These are phyloP conservation scores for Apotomis turbidana DNA, from an alignment of 2,888 invertebrate species.

Conservation along the genomic window DNA sequence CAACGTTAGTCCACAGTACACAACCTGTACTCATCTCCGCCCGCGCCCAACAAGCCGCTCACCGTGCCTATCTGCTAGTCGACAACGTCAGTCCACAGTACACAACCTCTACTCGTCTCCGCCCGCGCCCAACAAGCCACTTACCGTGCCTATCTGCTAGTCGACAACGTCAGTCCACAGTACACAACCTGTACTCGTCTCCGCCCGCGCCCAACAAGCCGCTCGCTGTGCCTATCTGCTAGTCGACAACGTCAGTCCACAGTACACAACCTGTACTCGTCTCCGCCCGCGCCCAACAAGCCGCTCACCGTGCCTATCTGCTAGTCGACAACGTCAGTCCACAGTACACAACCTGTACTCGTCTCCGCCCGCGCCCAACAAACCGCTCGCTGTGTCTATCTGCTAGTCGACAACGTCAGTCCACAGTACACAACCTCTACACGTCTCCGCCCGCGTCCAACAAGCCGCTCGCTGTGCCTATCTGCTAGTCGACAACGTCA, in stretches of 20 bases:
- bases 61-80: neutral
- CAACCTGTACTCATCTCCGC: slow-evolving; percentile 66
- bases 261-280: slow-evolving; percentile 63
- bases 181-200: slow-evolving; percentile 66
- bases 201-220: neutral
- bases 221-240: neutral
- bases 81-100: no score
- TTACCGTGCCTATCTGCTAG: neutral
- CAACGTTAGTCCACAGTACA: no score
- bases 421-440: slow-evolving; percentile 58
- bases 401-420: no score
- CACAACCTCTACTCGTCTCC: slow-evolving; percentile 64
- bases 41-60: neutral
- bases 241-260: no score
- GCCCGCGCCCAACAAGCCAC: neutral
- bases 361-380: slow-evolving; percentile 40
- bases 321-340: no score
- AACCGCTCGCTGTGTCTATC: neutral
- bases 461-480: neutral
- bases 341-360: slow-evolving; percentile 63
- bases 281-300: slow-evolving; percentile 33
- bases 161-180: no score
- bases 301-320: neutral
- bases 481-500: no score
- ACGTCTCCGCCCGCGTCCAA: slow-evolving; percentile 47